Evolutionary conservation across 2,797 vertebrate genomes (phyloP).

Genomic region (Novumbra hubbsi): DNA sequence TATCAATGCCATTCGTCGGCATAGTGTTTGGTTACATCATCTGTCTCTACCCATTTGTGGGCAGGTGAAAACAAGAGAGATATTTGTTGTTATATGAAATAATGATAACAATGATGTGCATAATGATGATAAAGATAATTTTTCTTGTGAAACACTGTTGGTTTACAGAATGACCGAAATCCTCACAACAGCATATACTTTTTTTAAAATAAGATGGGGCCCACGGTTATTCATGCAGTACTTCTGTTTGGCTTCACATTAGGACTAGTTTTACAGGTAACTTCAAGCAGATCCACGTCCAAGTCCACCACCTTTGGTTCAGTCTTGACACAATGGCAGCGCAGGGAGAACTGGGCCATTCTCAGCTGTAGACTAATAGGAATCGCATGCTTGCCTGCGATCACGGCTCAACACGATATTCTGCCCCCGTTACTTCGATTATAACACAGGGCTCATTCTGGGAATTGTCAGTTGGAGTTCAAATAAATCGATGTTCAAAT

Average conservation of each 20-base stretch:
- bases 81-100: too few relatives aligned
- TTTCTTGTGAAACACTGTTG: neutral
- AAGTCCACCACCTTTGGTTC: neutral
- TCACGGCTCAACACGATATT: neutral
- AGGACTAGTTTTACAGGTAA: neutral
- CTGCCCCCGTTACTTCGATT: conserved; percentile 12
- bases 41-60: too few relatives aligned
- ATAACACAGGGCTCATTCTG: neutral
- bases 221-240: neutral
- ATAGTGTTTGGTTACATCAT: too few relatives aligned
- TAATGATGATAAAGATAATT: conserved; percentile 24
- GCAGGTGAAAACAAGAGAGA: too few relatives aligned
- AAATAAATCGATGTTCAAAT: conserved; percentile 14
- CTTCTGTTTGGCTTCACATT: neutral
- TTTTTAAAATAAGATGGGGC: neutral
- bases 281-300: neutral
- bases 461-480: neutral
- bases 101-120: conserved; percentile 21
- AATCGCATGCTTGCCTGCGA: neutral
- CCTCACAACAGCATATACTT: neutral
- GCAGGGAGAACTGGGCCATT: neutral
- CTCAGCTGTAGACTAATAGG: neutral
- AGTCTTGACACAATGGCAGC: neutral
- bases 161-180: neutral
- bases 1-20: too few relatives aligned